Percentiles rank a stretch among this genome's conserved stretches.
Conservation (phyloP, 1,140 invertebrate genomes). For the Bombus waltoni region DNA sequence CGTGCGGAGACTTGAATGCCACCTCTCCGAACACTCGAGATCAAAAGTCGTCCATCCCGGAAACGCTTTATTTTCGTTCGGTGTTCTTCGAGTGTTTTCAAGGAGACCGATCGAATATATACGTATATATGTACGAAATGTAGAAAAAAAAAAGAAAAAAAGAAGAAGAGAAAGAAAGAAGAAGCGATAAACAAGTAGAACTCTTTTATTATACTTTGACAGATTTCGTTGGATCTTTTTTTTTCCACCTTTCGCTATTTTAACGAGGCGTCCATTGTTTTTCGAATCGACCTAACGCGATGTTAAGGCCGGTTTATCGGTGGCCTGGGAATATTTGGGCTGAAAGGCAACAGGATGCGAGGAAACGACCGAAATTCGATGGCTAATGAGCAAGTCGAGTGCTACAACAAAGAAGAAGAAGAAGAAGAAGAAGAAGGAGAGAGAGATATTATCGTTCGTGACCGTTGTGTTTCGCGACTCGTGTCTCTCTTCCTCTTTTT, state of each 20-base stretch:
- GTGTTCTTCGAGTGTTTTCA: not conserved
- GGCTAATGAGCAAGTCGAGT: conserved; percentile 25
- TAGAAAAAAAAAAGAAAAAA: not conserved
- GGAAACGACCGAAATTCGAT: conserved; percentile 29
- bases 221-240: not conserved
- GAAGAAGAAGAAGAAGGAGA: not conserved
- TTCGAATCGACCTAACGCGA: conserved; percentile 4
- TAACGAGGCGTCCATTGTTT: conserved; percentile 8
- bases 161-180: not conserved
- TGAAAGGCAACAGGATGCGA: conserved; percentile 8
- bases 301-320: conserved; percentile 31
- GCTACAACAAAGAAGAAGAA: not conserved
- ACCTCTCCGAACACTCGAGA: not conserved
- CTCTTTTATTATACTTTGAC: not conserved
- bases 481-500: not conserved
- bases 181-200: not conserved
- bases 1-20: not conserved
- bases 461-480: conserved; percentile 4
- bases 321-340: conserved; percentile 20
- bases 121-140: too few species aligned
- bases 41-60: conserved; percentile 5
- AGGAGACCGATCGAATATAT: not conserved
- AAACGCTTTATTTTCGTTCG: conserved; percentile 15
- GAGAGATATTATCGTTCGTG: conserved; percentile 18
- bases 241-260: not conserved